Evolutionary conservation across 2,797 vertebrate genomes (phyloP).

Genomic region (Clarias pachynema): DNA sequence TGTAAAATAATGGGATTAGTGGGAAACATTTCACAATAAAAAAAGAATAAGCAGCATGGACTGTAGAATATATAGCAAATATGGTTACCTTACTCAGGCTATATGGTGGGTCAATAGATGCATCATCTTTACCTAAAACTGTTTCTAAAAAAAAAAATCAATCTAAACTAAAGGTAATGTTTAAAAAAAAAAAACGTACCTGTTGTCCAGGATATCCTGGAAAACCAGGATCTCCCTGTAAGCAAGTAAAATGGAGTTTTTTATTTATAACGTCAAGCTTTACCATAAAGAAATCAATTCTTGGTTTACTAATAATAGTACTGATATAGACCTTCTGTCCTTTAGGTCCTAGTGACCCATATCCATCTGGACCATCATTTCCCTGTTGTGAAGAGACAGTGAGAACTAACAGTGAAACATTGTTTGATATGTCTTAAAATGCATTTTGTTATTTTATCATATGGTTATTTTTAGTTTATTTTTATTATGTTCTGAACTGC

Average conservation of each 20-base stretch:
- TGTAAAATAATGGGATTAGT: too few species aligned
- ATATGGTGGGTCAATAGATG: neutral
- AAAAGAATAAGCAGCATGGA: too few species aligned
- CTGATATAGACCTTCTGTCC: slow-evolving; percentile 77
- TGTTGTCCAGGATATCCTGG: slow-evolving; percentile 78
- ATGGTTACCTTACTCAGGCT: too few species aligned
- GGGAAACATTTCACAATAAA: neutral
- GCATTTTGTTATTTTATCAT: neutral
- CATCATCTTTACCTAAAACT: too few species aligned
- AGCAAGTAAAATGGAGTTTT: neutral
- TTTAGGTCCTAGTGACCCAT: slow-evolving; percentile 73
- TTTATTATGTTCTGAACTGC: neutral
- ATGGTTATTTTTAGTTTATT: too few species aligned
- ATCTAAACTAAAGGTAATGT: neutral
- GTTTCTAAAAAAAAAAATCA: too few species aligned
- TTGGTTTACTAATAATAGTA: neutral
- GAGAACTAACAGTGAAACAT: neutral
- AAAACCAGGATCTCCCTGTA: slow-evolving; percentile 81
- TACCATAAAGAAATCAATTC: neutral
- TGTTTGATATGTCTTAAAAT: neutral
- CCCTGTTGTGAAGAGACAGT: slow-evolving; percentile 71
- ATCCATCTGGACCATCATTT: slow-evolving; percentile 74
- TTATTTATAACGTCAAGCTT: neutral
- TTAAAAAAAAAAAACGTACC: slow-evolving; percentile 65
- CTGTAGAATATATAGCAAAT: too few species aligned